phyloP scores from a whole-genome alignment of 1,140 invertebrate species.

The Magallana ariakensis region DNA sequence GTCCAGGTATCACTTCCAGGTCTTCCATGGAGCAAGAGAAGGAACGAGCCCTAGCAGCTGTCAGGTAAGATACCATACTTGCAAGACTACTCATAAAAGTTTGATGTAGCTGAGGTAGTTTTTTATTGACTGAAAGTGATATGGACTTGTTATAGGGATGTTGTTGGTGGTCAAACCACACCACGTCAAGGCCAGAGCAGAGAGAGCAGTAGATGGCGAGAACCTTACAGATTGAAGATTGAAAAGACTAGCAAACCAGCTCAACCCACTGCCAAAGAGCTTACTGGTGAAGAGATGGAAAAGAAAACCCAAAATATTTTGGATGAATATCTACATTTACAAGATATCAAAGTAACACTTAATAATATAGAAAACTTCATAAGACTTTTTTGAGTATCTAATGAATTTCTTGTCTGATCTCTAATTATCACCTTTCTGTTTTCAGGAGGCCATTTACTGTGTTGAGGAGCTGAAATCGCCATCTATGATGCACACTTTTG shows the following conservation, averaged over 20 bases:
- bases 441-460: slow-evolving; percentile 80
- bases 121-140: neutral
- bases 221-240: slow-evolving; percentile 40
- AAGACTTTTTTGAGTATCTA: neutral
- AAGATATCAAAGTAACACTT: slow-evolving; percentile 70
- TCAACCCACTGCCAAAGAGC: slow-evolving; percentile 50
- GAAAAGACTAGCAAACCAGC: slow-evolving; percentile 43
- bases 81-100: neutral
- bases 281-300: slow-evolving; percentile 74
- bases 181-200: slow-evolving; percentile 63
- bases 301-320: slow-evolving; percentile 78
- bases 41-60: slow-evolving; percentile 71
- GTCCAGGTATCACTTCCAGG: slow-evolving; percentile 54
- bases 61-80: slow-evolving; percentile 61
- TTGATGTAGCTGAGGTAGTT: neutral
- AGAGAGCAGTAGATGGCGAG: slow-evolving; percentile 67
- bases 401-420: too few relatives aligned
- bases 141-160: slow-evolving; percentile 50
- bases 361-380: neutral
- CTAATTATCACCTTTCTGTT: neutral
- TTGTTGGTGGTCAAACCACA: slow-evolving; percentile 58
- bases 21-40: slow-evolving; percentile 73
- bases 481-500: slow-evolving; percentile 75
- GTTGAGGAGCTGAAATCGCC: slow-evolving; percentile 77
- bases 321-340: slow-evolving; percentile 79